Conservation (phyloP, 2,797 vertebrate genomes). For the Gambusia yucatana region DNA sequence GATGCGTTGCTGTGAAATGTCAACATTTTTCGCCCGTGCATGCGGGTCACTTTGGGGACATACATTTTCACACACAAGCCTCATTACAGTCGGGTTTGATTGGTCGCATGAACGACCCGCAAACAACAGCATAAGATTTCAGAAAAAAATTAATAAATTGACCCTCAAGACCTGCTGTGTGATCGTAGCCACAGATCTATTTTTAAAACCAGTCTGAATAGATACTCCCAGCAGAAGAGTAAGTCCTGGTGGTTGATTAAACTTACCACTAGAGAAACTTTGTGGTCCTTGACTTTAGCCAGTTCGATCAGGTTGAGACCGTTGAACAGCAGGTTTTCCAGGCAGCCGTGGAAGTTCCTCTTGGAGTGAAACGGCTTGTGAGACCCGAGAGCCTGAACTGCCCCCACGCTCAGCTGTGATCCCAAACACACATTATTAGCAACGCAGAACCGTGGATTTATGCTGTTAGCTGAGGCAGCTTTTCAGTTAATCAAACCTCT, state of each 20-base stretch:
- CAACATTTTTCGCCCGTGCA: too few species aligned
- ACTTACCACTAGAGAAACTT: constrained; percentile 82
- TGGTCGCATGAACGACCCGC: too few species aligned
- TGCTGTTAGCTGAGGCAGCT: neutral
- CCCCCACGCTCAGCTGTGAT: constrained; percentile 89
- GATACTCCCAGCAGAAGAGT: too few species aligned
- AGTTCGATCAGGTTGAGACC: constrained; percentile 85
- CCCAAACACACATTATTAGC: neutral
- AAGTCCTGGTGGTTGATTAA: neutral
- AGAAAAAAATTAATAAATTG: too few species aligned
- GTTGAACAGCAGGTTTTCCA: constrained; percentile 92
- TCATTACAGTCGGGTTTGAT: too few species aligned
- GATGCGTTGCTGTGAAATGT: too few species aligned
- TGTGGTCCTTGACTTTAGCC: constrained; percentile 78
- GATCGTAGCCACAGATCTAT: too few species aligned
- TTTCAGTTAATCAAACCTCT: constrained; percentile 80
- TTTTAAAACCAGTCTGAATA: too few species aligned
- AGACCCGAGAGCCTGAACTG: constrained; percentile 78
- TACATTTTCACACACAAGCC: too few species aligned
- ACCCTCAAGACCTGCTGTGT: too few species aligned
- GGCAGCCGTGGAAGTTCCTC: constrained; percentile 88
- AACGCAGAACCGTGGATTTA: neutral
- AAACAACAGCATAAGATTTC: too few species aligned
- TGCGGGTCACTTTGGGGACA: too few species aligned
- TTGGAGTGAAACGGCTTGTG: constrained; percentile 68